Evolutionary conservation across 2,888 invertebrate species (phyloP), one percentile per base, ranked within the genome.

Genomic region (Erynnis tages): DNA sequence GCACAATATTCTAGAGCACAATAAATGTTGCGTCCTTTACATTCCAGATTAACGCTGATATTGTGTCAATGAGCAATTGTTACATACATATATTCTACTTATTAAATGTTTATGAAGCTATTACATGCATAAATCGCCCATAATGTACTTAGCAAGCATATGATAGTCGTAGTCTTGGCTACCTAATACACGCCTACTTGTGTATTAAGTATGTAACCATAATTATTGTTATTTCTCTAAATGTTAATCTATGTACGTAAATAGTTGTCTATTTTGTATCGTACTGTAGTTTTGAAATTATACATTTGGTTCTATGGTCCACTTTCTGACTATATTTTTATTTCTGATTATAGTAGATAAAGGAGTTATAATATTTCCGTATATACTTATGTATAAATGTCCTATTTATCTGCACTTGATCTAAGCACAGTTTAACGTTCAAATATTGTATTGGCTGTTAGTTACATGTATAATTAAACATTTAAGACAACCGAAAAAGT

Each of bases 1-100:
- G 61, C 60, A 61, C 61, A 62, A 61, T 58, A 54, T 55, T 44
- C 19, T 49, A 57, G n/a, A n/a, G 62, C 64, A 66, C 64, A 65
- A 64, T 54, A 54, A 57, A 55, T 55, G 52, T 59, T 61, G 55
- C 61, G 50, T 52, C 50, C 50, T 57, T 57, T 60, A 66, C 66
- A 66, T 66, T 66, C 66, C 64, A 64, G 53, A 50, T 53, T 49
- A 41, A 45, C 38, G 43, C 50, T 21, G 37, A 52, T 50, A 41
- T 43, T 17, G 27, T 52, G 50, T 50, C 37, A 44, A 44, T 44
- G 50, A 50, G 50, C 50, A 43, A 44, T 50, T 44, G 50, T 50
- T 50, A 44, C 43, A 50, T 43, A 43, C 43, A 50, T 43, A 43
- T 14, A 23, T 32, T 41, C 30, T 35, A 45, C 23, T 38, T 37